Conservation (phyloP, 2,888 invertebrate genomes). For the Gymnosoma rotundatum region DNA sequence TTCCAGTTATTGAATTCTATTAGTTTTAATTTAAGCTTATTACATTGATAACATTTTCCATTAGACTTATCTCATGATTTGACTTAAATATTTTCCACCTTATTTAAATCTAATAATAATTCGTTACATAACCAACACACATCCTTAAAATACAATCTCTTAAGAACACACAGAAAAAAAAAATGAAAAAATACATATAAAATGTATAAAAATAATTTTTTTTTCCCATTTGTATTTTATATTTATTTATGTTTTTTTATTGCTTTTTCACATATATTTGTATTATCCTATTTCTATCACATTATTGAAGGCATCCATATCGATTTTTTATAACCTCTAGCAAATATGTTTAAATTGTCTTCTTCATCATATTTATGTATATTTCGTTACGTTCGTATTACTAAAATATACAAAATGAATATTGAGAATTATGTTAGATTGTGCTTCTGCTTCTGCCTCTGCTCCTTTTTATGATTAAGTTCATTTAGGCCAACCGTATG, state of each 20-base stretch:
- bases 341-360: conserved; percentile 52
- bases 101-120: conserved; percentile 63
- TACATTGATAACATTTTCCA: conserved; percentile 30
- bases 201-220: conserved; percentile 10
- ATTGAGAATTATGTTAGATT: conserved; percentile 60
- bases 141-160: background rate
- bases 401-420: conserved; percentile 24
- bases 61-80: conserved; percentile 51
- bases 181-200: background rate
- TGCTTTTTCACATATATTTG: conserved; percentile 7
- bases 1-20: background rate
- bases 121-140: conserved; percentile 19
- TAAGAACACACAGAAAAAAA: background rate
- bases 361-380: background rate
- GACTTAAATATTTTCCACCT: conserved; percentile 59
- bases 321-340: conserved; percentile 67
- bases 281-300: conserved; percentile 37
- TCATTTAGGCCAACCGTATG: conserved; percentile 9
- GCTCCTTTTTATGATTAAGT: background rate
- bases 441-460: conserved; percentile 22
- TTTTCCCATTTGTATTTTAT: conserved; percentile 59
- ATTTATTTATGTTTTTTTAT: conserved; percentile 36
- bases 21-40: conserved; percentile 24
- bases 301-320: conserved; percentile 67
- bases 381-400: conserved; percentile 1